Evolutionary conservation across 1,140 invertebrate genomes (phyloP).

Genomic region (Philaenus spumarius): DNA sequence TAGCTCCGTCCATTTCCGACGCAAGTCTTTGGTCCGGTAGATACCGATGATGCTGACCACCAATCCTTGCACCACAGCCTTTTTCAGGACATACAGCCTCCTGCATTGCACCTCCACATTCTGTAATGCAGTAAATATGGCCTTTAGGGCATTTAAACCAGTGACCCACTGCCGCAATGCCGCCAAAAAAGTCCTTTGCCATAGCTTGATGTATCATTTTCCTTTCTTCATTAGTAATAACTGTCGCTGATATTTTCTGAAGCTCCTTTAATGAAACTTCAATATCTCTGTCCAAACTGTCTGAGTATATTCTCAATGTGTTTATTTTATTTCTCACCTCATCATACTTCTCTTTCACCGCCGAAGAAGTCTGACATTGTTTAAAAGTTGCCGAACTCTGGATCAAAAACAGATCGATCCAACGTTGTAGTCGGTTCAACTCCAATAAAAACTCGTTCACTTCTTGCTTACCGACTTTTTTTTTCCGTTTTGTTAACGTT

Average conservation of each 20-base stretch:
- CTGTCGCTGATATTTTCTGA: neutral
- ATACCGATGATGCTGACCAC: conserved; percentile 51
- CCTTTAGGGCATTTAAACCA: conserved; percentile 73
- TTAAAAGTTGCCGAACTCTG: conserved; percentile 5
- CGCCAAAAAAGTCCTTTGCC: conserved; percentile 27
- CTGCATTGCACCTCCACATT: conserved; percentile 64
- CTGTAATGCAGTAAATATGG: conserved; percentile 60
- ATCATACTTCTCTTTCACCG: neutral
- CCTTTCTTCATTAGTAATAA: conserved; percentile 44
- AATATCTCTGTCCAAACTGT: conserved; percentile 1
- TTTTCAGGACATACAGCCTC: conserved; percentile 49
- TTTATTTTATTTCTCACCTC: conserved; percentile 7
- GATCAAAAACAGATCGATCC: conserved; percentile 14
- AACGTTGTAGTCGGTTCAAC: conserved; percentile 16
- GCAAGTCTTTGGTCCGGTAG: conserved; percentile 46
- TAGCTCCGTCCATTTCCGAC: conserved; percentile 51
- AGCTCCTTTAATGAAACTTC: neutral
- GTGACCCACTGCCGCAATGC: conserved; percentile 48
- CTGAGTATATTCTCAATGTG: neutral
- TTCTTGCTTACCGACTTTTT: conserved; percentile 18
- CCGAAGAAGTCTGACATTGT: neutral
- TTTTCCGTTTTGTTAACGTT: conserved; percentile 9
- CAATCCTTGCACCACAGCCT: conserved; percentile 51
- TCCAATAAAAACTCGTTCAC: conserved; percentile 20
- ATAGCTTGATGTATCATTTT: conserved; percentile 54